phyloP scores from a whole-genome alignment of 2,888 invertebrate genomes.

The Fragum whitleyi region DNA sequence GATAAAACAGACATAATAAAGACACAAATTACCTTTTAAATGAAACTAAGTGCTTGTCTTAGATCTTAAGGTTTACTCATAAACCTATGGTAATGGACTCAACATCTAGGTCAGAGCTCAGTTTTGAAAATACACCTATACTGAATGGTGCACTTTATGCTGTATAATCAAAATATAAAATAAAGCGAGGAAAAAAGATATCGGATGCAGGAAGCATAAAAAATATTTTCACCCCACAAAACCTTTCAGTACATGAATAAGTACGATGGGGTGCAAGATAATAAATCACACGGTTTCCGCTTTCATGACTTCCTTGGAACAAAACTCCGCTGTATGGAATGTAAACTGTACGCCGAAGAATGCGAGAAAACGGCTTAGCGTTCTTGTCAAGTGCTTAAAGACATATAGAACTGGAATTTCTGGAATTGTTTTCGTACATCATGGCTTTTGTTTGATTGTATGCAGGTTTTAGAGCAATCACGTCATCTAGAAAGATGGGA shows the following conservation, averaged over 20 bases:
- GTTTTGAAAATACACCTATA: no score
- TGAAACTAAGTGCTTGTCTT: no score
- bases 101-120: no score
- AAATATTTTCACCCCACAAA: not conserved
- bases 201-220: not conserved
- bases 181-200: no score
- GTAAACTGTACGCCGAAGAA: slow-evolving; percentile 22
- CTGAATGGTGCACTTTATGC: no score
- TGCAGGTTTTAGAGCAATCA: not conserved
- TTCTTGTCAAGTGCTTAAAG: slow-evolving; percentile 23
- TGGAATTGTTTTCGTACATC: not conserved
- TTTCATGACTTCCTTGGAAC: slow-evolving; percentile 2
- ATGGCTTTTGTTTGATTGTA: not conserved
- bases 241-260: not conserved
- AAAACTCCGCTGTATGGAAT: not conserved
- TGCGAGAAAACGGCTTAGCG: slow-evolving; percentile 24
- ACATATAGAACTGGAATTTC: not conserved
- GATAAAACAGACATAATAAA: no score
- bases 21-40: no score
- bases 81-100: no score
- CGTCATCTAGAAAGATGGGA: no score
- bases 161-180: no score
- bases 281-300: slow-evolving; percentile 13
- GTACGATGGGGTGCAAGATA: not conserved
- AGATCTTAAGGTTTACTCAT: no score